phyloP scores from a whole-genome alignment of 1,140 invertebrate species.

The Caenorhabditis brenneri region DNA sequence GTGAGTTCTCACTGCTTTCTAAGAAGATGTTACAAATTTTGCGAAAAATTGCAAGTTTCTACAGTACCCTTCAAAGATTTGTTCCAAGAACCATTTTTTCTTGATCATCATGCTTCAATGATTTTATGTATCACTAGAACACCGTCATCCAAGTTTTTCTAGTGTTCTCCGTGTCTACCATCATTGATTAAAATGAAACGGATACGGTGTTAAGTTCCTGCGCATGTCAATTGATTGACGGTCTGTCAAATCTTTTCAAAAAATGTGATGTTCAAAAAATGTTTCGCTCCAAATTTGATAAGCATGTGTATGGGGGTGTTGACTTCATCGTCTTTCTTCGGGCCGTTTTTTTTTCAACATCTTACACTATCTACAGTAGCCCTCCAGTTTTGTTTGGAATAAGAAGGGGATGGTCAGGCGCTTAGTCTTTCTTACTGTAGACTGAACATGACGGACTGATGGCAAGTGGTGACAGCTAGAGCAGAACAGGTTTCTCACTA shows the following conservation, averaged over 20 bases:
- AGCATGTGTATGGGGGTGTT: conserved; percentile 19
- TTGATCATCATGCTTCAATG: neutral
- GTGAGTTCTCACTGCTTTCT: too few species aligned
- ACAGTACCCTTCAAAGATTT: too few species aligned
- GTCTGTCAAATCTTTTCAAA: neutral
- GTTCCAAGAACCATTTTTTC: too few species aligned
- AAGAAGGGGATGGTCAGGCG: conserved; percentile 17
- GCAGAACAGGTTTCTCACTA: conserved; percentile 34
- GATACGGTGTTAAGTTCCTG: conserved; percentile 16
- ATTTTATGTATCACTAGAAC: neutral
- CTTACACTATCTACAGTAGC: conserved; percentile 34
- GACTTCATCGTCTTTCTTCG: neutral
- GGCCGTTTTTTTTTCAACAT: neutral
- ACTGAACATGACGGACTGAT: conserved; percentile 40
- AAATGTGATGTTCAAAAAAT: conserved; percentile 19
- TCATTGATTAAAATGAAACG: neutral
- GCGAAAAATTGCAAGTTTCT: too few species aligned
- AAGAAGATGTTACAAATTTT: too few species aligned
- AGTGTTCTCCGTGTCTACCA: neutral
- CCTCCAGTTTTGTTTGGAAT: conserved; percentile 28
- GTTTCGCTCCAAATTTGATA: conserved; percentile 39
- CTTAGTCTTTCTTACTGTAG: conserved; percentile 41
- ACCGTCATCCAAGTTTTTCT: neutral
- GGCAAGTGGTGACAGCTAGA: conserved; percentile 42
- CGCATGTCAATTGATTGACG: neutral